Base-by-base conservation (phyloP, 2,113 vertebrate genomes). In the Charina bottae region DNA sequence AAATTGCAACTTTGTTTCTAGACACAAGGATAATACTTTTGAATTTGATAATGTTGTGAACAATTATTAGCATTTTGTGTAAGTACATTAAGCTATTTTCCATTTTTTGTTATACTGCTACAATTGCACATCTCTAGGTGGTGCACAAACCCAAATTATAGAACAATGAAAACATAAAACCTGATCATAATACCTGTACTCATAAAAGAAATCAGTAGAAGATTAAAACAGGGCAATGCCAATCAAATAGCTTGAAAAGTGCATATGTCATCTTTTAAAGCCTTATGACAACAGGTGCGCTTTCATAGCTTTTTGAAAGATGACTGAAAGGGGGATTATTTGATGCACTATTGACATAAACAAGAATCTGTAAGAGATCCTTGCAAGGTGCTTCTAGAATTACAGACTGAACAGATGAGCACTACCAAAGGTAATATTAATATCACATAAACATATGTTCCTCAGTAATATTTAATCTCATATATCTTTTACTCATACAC, bases 321-420 rank as follows among this genome's bases (percentile, higher is more conserved):
- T 78, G 33, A 78, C 33, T 78, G 72, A 78, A 78, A 78, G 37
- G 72, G 33, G 17, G 33, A 78, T 78, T 78, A 21, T 42, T 78
- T 78, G 17, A 42, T 78, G 72, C 7, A 78, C 17, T 42, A 78
- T 42, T 78, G 28, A 15, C 5, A 23, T 78, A 55, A 91, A 78
- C n/a, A 26, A 88, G 23, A 91, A 78, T 78, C 33, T 55, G 23
- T 42, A 26, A 46, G 54, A 59, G 33, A 1, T 17, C 72, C 0
- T 55, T 55, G 62, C 24, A 87, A 78, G 2, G 7, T 78, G 17
- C 24, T 46, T 78, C 53, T 87, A 88, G 17, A 78, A 78, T 87
- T 91, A 88, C 54, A 91, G 26, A 83, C 4, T 83, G 17, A 37
- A 91, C 84, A 91, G 17, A 88, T 87, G 60, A 56, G 13, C 49